A percentile compares a stretch with the other conserved stretches of the same genome.
Evolutionary conservation across 2,888 invertebrate species (phyloP).

Genomic region (Melanchra persicariae): DNA sequence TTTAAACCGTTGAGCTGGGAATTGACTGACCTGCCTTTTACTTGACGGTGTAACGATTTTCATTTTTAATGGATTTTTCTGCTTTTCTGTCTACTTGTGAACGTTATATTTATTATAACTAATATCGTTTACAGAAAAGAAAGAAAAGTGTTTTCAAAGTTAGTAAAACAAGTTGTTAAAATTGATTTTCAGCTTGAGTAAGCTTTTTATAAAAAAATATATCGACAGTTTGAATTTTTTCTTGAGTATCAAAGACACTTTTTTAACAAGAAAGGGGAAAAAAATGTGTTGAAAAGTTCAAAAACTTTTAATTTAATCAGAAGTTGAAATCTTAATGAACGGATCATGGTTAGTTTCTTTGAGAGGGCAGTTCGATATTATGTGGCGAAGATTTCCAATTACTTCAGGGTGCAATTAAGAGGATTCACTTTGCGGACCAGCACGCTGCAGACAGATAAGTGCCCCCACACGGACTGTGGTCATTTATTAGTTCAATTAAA

Average conservation of each 20-base stretch:
- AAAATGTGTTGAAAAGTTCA: slow-evolving; percentile 53
- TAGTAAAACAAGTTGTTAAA: slow-evolving; percentile 22
- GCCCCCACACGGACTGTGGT: slow-evolving; percentile 68
- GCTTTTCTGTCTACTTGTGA: background rate
- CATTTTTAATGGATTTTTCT: background rate
- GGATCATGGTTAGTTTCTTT: slow-evolving; percentile 71
- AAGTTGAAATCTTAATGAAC: slow-evolving; percentile 76
- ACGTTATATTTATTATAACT: background rate
- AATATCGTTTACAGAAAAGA: background rate
- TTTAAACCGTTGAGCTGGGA: slow-evolving; percentile 52
- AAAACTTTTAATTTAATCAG: slow-evolving; percentile 72
- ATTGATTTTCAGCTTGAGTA: slow-evolving; percentile 27
- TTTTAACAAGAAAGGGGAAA: slow-evolving; percentile 57
- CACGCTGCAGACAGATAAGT: slow-evolving; percentile 74
- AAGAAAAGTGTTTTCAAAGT: slow-evolving; percentile 18
- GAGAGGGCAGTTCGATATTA: slow-evolving; percentile 69
- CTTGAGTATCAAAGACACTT: slow-evolving; percentile 46
- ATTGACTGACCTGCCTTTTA: slow-evolving; percentile 30
- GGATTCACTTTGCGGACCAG: slow-evolving; percentile 75
- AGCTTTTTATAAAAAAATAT: slow-evolving; percentile 30
- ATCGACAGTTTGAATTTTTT: slow-evolving; percentile 32
- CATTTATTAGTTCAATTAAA: slow-evolving; percentile 80
- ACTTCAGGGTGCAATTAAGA: slow-evolving; percentile 80
- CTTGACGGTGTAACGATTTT: slow-evolving; percentile 4
- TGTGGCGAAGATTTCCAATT: slow-evolving; percentile 79